Evolutionary conservation across 2,113 vertebrate genomes (phyloP).

Genomic region (Alectura lathami): DNA sequence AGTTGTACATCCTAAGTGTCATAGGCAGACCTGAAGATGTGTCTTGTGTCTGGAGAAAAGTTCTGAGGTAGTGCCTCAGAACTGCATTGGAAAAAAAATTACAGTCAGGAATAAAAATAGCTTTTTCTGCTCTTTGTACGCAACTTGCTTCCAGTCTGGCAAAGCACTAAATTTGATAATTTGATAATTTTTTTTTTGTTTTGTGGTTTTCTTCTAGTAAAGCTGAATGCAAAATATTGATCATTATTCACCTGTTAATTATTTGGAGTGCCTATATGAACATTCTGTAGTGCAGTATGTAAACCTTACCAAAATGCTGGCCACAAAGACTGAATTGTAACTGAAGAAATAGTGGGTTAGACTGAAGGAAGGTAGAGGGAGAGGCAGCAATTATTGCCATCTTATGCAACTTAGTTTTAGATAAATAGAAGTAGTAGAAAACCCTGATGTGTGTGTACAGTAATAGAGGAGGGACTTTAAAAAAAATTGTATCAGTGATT

Average conservation of each 20-base stretch:
- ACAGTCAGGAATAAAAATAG: not conserved
- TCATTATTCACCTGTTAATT: not conserved
- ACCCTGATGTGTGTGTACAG: not conserved
- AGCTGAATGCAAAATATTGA: not conserved
- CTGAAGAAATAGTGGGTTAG: not conserved
- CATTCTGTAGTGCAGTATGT: too few relatives aligned
- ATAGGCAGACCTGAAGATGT: not conserved
- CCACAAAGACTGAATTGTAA: not conserved
- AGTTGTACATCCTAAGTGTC: not conserved
- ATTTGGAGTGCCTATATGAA: not conserved
- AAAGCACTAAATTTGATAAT: not conserved
- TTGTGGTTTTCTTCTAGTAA: not conserved
- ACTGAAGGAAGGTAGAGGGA: too few relatives aligned
- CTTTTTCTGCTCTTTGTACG: not conserved
- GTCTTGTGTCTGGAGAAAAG: not conserved
- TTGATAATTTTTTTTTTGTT: not conserved
- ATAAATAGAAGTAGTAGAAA: not conserved
- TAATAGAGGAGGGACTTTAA: rapidly evolving
- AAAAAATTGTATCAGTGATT: not conserved
- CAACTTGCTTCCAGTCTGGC: not conserved
- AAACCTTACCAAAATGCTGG: not conserved
- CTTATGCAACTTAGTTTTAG: not conserved
- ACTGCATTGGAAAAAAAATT: not conserved
- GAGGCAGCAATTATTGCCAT: not conserved
- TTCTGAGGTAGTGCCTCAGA: not conserved